phyloP scores from a whole-genome alignment of 2,888 invertebrate species.

The Hyles lineata region DNA sequence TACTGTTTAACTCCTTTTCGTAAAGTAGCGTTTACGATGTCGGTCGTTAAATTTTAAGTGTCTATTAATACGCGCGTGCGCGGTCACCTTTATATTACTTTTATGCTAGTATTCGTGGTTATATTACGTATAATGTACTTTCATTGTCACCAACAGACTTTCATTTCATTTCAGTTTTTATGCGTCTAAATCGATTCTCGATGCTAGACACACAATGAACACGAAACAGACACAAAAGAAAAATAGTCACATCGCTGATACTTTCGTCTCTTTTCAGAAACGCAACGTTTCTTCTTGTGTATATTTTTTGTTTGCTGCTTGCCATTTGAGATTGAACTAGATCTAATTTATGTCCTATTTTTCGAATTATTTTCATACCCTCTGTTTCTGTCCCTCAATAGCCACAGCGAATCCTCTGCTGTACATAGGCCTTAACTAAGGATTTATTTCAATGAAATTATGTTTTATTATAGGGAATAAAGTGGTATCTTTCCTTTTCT shows the following conservation, averaged over 20 bases:
- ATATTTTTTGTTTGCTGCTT: background rate
- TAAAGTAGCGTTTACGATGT: slow-evolving; percentile 33
- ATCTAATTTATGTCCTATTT: background rate
- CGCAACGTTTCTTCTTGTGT: background rate
- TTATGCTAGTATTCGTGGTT: slow-evolving; percentile 13
- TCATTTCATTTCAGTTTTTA: slow-evolving; percentile 31
- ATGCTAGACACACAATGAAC: slow-evolving; percentile 21
- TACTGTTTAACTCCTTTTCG: slow-evolving; percentile 33
- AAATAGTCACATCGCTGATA: slow-evolving; percentile 7
- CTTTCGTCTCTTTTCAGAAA: slow-evolving; percentile 22
- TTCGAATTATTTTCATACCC: too few species aligned
- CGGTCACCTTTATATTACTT: slow-evolving; percentile 31
- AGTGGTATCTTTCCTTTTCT: too few species aligned
- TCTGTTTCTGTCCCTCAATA: too few species aligned
- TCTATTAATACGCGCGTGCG: slow-evolving; percentile 30
- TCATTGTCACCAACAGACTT: slow-evolving; percentile 29
- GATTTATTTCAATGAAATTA: too few species aligned
- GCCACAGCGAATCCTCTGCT: too few species aligned
- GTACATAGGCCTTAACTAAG: too few species aligned
- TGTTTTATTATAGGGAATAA: too few species aligned
- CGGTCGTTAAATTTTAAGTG: slow-evolving; percentile 28
- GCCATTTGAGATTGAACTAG: too few species aligned
- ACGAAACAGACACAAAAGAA: slow-evolving; percentile 9
- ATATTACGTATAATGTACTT: slow-evolving; percentile 32
- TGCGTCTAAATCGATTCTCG: slow-evolving; percentile 22